phyloP scores from a whole-genome alignment of 2,888 invertebrate genomes.

The Incurvaria masculella region DNA sequence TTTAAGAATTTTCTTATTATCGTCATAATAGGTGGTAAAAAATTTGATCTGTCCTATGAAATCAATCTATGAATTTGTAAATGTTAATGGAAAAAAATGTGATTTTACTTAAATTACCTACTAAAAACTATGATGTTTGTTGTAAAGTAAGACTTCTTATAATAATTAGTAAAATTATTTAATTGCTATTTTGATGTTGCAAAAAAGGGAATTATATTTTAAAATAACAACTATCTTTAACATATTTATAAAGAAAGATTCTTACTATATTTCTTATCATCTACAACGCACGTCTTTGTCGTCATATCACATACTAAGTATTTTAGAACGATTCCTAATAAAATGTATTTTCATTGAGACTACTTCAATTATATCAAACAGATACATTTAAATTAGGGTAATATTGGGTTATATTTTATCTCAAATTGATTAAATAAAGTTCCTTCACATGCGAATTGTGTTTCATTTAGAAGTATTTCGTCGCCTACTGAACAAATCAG shows the following conservation, averaged over 20 bases:
- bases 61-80: not conserved
- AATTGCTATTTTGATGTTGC: not conserved
- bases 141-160: not conserved
- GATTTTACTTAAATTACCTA: not conserved
- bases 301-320: not conserved
- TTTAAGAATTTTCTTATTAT: too few relatives aligned
- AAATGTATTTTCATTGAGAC: not conserved
- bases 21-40: not conserved
- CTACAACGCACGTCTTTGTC: not conserved
- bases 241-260: not conserved
- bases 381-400: not conserved
- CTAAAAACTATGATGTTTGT: not conserved
- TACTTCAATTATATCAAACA: not conserved
- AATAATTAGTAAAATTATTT: not conserved
- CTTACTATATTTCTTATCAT: not conserved
- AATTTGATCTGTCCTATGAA: not conserved
- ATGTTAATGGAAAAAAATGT: not conserved
- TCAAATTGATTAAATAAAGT: not conserved
- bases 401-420: not conserved
- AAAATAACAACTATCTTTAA: not conserved
- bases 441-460: conserved; percentile 25
- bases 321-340: not conserved
- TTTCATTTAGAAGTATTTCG: conserved; percentile 20
- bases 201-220: not conserved
- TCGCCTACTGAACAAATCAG: too few relatives aligned